phyloP scores from a whole-genome alignment of 2,888 invertebrate genomes.

The Congeria kusceri region DNA sequence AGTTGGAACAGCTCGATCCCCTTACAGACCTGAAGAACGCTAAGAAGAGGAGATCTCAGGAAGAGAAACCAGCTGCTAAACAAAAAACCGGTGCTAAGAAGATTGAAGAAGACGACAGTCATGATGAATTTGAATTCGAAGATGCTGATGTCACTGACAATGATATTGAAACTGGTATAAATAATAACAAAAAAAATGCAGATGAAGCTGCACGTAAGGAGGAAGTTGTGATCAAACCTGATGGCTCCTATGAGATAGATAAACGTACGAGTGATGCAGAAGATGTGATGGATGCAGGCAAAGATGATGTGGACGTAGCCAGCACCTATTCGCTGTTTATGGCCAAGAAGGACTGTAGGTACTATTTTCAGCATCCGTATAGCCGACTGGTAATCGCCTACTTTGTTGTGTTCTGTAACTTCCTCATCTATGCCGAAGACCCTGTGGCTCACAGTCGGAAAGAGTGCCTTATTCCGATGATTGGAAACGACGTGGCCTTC shows the following conservation, averaged over 20 bases:
- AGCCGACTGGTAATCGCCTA: conserved; percentile 86
- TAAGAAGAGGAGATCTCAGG: too few relatives aligned
- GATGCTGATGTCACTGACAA: too few relatives aligned
- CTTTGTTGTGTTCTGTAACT: conserved; percentile 87
- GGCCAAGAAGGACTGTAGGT: conserved; percentile 86
- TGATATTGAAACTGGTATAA: too few relatives aligned
- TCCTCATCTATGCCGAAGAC: conserved; percentile 87
- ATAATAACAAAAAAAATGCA: too few relatives aligned
- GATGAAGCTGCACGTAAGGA: neutral
- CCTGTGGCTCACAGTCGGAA: conserved; percentile 86
- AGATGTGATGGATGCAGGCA: conserved; percentile 55
- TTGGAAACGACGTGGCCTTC: conserved; percentile 87
- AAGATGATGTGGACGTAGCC: conserved; percentile 81
- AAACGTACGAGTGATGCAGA: conserved; percentile 29
- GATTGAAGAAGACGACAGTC: too few relatives aligned
- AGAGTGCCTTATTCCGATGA: conserved; percentile 86
- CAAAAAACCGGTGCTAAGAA: too few relatives aligned
- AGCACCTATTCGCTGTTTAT: conserved; percentile 85
- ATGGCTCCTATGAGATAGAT: neutral
- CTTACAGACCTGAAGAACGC: too few relatives aligned
- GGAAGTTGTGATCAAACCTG: neutral
- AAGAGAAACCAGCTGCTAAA: too few relatives aligned
- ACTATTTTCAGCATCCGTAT: conserved; percentile 87
- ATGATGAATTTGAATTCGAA: too few relatives aligned
- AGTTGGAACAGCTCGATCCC: too few relatives aligned